These are phyloP conservation scores for Phaethornis superciliosus DNA, from an alignment of 2,113 vertebrate species.

Conservation along the genomic window DNA sequence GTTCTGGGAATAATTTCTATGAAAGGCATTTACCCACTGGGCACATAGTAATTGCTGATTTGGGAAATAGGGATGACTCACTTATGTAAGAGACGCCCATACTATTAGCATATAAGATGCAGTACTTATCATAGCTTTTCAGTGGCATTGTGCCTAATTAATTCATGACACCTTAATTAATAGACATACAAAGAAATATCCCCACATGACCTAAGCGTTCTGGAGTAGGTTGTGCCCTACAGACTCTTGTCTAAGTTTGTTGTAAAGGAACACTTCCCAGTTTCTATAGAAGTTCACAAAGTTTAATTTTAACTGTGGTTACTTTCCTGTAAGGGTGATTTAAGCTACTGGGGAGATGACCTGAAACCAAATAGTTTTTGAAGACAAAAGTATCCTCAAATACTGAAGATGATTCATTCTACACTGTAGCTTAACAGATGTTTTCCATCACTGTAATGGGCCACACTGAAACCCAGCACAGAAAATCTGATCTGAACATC, in stretches of 20 bases:
- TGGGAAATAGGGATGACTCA: constrained; percentile 60
- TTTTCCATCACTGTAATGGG: neutral
- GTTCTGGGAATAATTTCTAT: constrained; percentile 45
- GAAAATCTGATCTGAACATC: neutral
- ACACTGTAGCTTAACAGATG: neutral
- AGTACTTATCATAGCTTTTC: constrained; percentile 36
- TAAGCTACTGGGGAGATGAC: neutral
- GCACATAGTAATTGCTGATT: constrained; percentile 62
- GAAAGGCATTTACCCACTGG: constrained; percentile 64
- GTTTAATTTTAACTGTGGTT: neutral
- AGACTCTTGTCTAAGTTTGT: neutral
- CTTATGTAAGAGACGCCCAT: constrained; percentile 34
- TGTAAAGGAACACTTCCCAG: neutral
- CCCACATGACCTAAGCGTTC: constrained; percentile 3
- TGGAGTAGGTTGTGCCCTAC: neutral
- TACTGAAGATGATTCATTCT: neutral
- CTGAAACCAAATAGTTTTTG: neutral
- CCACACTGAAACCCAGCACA: neutral
- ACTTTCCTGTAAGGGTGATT: neutral
- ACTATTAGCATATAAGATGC: constrained; percentile 36
- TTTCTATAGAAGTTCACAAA: neutral
- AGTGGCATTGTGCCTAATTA: constrained; percentile 53
- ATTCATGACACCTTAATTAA: constrained; percentile 55
- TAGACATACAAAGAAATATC: constrained; percentile 39
- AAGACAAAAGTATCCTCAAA: neutral